A percentile compares a stretch with the other conserved stretches of the same genome.
Evolutionary conservation across 2,797 vertebrate genomes (phyloP).

Genomic region (Semotilus atromaculatus): DNA sequence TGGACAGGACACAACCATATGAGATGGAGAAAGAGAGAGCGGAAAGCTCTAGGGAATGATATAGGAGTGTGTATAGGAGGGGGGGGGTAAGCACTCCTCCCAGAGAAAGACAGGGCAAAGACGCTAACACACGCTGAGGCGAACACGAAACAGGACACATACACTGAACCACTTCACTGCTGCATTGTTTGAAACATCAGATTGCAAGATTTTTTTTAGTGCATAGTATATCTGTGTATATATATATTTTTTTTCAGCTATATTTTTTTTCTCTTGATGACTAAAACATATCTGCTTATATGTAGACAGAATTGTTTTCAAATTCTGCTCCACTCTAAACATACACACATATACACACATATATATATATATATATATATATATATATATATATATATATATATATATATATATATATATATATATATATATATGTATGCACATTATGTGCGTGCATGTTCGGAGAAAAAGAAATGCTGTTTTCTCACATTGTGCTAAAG

Average conservation of each 20-base stretch:
- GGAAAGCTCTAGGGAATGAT: constrained; percentile 52
- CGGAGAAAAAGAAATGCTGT: background rate
- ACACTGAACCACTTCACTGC: constrained; percentile 1
- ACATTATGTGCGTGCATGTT: background rate
- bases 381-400: too few species aligned
- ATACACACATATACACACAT: background rate
- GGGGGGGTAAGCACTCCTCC: constrained; percentile 43
- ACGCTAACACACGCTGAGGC: constrained; percentile 43
- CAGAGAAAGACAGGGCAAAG: constrained; percentile 50
- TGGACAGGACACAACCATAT: constrained; percentile 43
- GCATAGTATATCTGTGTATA: accelerated
- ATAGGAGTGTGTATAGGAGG: constrained; percentile 17
- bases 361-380: too few species aligned
- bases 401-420: background rate
- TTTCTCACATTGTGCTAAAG: background rate
- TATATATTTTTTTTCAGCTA: background rate
- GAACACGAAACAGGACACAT: constrained; percentile 21
- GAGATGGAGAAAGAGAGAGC: constrained; percentile 53
- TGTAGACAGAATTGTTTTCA: too few species aligned
- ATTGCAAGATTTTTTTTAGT: background rate
- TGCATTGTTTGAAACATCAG: constrained; percentile 9
- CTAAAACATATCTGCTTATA: too few species aligned
- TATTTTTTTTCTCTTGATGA: too few species aligned
- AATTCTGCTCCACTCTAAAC: too few species aligned
- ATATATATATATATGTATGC: too few species aligned